These are phyloP conservation scores for Nasonovia ribisnigri DNA, from an alignment of 2,888 invertebrate species.

Conservation along the genomic window DNA sequence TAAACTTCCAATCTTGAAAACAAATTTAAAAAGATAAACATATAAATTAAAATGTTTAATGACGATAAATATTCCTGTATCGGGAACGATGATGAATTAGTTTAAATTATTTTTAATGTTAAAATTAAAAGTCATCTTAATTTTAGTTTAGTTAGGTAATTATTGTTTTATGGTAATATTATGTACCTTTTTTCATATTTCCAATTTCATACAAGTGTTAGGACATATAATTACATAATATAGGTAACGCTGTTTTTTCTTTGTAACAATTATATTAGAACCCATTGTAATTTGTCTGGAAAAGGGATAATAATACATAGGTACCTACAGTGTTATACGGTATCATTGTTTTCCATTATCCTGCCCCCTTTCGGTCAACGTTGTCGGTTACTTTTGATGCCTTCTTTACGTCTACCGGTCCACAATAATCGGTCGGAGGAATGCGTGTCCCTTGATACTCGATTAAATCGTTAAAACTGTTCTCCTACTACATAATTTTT, in stretches of 20 bases:
- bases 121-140: neutral
- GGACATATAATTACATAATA: neutral
- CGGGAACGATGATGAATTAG: neutral
- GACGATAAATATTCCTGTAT: neutral
- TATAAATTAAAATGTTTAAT: neutral
- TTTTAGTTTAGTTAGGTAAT: neutral
- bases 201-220: neutral
- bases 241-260: neutral
- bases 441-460: conserved; percentile 60
- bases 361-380: conserved; percentile 35
- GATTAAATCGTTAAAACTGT: conserved; percentile 61
- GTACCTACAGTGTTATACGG: conserved; percentile 17
- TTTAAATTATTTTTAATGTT: neutral
- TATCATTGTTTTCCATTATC: conserved; percentile 50
- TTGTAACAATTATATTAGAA: neutral
- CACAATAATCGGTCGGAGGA: conserved; percentile 58
- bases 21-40: neutral
- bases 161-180: neutral
- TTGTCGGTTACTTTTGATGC: conserved; percentile 54
- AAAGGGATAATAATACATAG: conserved; percentile 36
- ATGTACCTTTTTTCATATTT: neutral
- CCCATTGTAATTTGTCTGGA: conserved; percentile 1
- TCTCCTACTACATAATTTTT: conserved; percentile 18
- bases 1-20: neutral
- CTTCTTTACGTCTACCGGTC: conserved; percentile 35